phyloP scores from a whole-genome alignment of 2,113 vertebrate species.

The Passer montanus region DNA sequence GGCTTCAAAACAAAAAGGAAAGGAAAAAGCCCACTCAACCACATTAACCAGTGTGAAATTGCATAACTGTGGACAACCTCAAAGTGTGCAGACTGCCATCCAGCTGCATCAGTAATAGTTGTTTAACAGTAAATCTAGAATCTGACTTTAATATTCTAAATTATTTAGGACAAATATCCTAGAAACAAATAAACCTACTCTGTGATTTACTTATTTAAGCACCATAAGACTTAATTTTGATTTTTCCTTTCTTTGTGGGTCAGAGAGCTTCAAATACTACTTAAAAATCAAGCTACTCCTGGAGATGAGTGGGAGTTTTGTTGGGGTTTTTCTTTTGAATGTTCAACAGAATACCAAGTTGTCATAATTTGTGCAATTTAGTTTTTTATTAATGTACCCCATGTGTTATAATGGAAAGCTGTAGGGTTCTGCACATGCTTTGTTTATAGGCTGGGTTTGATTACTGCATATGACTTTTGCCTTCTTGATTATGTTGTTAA shows the following conservation, averaged over 20 bases:
- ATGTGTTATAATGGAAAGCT: background rate
- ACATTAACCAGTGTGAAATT: background rate
- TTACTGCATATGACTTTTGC: background rate
- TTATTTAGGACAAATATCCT: background rate
- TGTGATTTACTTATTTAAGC: background rate
- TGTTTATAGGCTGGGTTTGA: background rate
- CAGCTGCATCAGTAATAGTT: background rate
- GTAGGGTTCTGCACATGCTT: background rate
- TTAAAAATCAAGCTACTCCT: background rate
- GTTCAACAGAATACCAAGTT: background rate
- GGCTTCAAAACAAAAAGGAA: background rate
- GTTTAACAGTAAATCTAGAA: background rate
- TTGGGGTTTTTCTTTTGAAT: accelerated
- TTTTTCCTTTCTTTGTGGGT: background rate
- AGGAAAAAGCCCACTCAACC: background rate
- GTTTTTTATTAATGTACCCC: background rate
- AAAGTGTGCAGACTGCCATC: background rate
- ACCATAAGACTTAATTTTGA: background rate
- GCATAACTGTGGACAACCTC: background rate
- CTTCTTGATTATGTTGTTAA: background rate
- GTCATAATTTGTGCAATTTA: background rate
- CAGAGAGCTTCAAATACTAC: background rate
- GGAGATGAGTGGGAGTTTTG: background rate
- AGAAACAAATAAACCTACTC: background rate
- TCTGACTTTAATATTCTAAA: background rate